These are phyloP conservation scores for Pemphigus obesinymphae DNA, from an alignment of 1,140 invertebrate species.

Conservation along the genomic window DNA sequence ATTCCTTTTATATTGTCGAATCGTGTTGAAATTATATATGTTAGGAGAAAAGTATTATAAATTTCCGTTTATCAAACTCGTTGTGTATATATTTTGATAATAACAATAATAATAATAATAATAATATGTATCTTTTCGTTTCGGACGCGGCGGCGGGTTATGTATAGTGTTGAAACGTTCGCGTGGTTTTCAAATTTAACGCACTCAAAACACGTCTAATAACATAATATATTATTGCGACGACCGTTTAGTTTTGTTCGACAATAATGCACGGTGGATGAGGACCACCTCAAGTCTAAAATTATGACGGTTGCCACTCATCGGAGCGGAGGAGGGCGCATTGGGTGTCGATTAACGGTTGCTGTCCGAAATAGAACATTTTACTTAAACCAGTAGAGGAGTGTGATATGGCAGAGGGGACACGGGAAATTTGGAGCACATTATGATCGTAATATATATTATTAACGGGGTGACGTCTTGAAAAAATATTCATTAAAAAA, in stretches of 20 bases:
- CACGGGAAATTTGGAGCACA: not conserved
- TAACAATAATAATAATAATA: no score
- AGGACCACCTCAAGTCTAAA: not conserved
- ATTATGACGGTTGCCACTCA: not conserved
- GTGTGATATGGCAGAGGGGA: not conserved
- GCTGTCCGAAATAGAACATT: conserved; percentile 16
- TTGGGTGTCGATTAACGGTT: conserved; percentile 13
- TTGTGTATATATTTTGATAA: no score
- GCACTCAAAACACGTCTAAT: not conserved
- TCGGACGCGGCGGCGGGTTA: no score
- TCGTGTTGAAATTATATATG: no score
- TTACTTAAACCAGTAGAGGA: conserved; percentile 14
- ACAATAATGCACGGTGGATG: not conserved
- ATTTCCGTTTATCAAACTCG: no score
- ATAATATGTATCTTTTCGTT: no score
- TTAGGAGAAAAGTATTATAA: no score
- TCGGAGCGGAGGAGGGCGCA: not conserved
- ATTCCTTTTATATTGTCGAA: no score
- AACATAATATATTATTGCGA: not conserved
- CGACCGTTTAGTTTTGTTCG: not conserved
- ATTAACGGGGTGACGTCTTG: not conserved
- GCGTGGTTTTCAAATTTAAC: not conserved
- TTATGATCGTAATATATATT: conserved; percentile 5
- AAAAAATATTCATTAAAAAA: not conserved
- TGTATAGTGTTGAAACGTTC: not conserved